Evolutionary conservation across 2,113 vertebrate genomes (phyloP).

Genomic region (Gobio gobio): DNA sequence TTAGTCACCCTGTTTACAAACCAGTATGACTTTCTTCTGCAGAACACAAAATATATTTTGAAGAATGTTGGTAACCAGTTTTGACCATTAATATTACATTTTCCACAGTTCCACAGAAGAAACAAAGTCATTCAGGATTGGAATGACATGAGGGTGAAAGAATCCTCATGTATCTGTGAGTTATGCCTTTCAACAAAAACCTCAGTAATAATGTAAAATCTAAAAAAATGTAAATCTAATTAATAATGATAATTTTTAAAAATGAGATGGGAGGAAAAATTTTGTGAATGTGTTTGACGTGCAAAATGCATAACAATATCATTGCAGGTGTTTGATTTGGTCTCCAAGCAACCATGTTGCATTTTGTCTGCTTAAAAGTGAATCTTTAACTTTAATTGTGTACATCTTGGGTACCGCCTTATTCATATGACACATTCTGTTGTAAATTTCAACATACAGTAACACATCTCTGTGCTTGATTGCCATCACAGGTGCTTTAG

Average conservation of each 20-base stretch:
- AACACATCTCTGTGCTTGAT: neutral
- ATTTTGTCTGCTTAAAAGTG: neutral
- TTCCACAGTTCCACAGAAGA: neutral
- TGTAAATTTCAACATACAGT: neutral
- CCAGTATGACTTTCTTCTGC: neutral
- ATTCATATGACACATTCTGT: neutral
- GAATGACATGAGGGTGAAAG: neutral
- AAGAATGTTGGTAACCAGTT: neutral
- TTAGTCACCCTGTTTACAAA: too few relatives aligned
- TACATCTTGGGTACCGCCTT: neutral
- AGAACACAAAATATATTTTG: neutral
- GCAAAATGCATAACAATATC: too few relatives aligned
- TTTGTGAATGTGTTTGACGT: too few relatives aligned
- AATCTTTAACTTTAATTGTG: too few relatives aligned
- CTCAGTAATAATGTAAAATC: neutral
- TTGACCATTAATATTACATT: neutral
- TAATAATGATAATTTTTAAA: too few relatives aligned
- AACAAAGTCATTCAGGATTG: neutral
- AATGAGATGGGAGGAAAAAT: too few relatives aligned
- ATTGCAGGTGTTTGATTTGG: too few relatives aligned
- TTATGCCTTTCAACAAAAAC: neutral
- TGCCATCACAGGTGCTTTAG: conserved; percentile 23
- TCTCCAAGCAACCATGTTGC: too few relatives aligned
- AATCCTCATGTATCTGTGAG: neutral
- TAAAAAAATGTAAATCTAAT: too few relatives aligned